A percentile compares a stretch with the other conserved stretches of the same genome.
phyloP scores from a whole-genome alignment of 2,888 invertebrate genomes.

The Dioctria linearis region DNA sequence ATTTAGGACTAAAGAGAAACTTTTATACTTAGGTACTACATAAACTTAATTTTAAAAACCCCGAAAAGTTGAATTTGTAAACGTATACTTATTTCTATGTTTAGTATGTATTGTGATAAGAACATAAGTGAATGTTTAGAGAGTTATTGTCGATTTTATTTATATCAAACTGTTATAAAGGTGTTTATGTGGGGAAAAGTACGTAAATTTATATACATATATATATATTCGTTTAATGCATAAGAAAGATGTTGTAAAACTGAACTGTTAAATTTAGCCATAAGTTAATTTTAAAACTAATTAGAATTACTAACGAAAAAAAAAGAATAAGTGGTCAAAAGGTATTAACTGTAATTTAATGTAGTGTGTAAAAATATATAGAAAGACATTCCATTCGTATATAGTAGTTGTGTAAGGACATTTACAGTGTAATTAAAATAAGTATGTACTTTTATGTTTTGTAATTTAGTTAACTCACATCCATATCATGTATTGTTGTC shows the following conservation, averaged over 20 bases:
- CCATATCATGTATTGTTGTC: slow-evolving; percentile 8
- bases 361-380: slow-evolving; percentile 21
- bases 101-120: slow-evolving; percentile 11
- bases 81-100: not conserved
- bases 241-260: slow-evolving; percentile 29
- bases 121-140: slow-evolving; percentile 45
- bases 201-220: slow-evolving; percentile 3
- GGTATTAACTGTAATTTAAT: slow-evolving; percentile 21
- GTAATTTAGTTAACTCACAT: not conserved
- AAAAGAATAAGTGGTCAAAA: slow-evolving; percentile 25
- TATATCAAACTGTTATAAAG: slow-evolving; percentile 16
- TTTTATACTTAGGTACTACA: slow-evolving; percentile 17
- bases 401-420: slow-evolving; percentile 14
- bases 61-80: slow-evolving; percentile 5
- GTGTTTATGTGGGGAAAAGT: slow-evolving; percentile 8
- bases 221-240: slow-evolving; percentile 1
- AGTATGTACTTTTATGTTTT: no score
- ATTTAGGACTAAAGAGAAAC: slow-evolving; percentile 22
- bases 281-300: slow-evolving; percentile 23
- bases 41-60: not conserved
- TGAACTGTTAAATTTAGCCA: slow-evolving; percentile 28
- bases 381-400: slow-evolving; percentile 25
- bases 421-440: not conserved
- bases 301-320: not conserved
- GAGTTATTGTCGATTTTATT: slow-evolving; percentile 36